These are phyloP conservation scores for Euplagia quadripunctaria DNA, from an alignment of 2,888 invertebrate species.

Conservation along the genomic window DNA sequence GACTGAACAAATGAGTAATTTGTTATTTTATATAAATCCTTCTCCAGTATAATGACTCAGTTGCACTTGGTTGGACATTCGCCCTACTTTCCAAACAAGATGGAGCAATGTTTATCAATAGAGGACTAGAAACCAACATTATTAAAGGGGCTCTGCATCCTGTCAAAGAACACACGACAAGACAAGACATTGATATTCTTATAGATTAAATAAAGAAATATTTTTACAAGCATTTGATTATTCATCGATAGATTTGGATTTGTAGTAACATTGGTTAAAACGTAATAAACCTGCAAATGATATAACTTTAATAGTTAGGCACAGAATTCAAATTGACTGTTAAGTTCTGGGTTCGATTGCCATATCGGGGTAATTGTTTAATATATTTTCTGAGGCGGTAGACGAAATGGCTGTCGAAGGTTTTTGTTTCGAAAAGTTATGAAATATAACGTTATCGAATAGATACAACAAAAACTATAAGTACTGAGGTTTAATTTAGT, in stretches of 20 bases:
- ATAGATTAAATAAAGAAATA: background rate
- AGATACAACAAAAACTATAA: background rate
- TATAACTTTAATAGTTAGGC: background rate
- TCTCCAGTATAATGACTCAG: slow-evolving; percentile 32
- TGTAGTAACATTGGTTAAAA: background rate
- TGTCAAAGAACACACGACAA: background rate
- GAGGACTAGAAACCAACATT: background rate
- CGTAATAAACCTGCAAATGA: background rate
- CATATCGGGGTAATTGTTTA: background rate
- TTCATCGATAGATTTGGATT: background rate
- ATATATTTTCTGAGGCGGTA: too few relatives aligned
- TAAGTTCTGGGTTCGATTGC: background rate
- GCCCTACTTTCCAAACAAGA: slow-evolving; percentile 24
- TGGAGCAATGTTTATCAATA: background rate
- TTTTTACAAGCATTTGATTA: background rate
- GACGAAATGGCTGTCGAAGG: too few relatives aligned
- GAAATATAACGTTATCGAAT: too few relatives aligned
- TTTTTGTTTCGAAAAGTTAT: too few relatives aligned
- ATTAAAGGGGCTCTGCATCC: background rate
- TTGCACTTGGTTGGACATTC: slow-evolving; percentile 30
- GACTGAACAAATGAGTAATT: slow-evolving; percentile 44
- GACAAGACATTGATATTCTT: background rate
- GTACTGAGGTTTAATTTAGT: background rate
- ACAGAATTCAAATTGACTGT: background rate
- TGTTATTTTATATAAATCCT: slow-evolving; percentile 41